A percentile compares a stretch with the other conserved stretches of the same genome.
phyloP scores from a whole-genome alignment of 2,113 vertebrate species.

The Malurus elegans region DNA sequence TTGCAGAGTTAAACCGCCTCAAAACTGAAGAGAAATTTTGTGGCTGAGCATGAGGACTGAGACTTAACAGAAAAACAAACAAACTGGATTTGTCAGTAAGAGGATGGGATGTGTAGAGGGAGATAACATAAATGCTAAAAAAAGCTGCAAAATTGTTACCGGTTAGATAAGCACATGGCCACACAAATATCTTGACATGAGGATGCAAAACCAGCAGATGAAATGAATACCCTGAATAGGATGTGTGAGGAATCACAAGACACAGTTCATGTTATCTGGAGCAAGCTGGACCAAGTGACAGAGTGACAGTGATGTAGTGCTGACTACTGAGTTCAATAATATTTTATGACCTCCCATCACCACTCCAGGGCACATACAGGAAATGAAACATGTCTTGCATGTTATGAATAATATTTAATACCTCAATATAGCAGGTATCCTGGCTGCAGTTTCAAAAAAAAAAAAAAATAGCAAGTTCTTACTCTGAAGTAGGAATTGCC shows the following conservation, averaged over 20 bases:
- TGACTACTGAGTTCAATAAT: background rate
- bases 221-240: background rate
- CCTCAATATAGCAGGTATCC: background rate
- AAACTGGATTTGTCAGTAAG: background rate
- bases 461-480: background rate
- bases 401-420: background rate
- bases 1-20: background rate
- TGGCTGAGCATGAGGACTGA: background rate
- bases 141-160: background rate
- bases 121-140: slow-evolving; percentile 2
- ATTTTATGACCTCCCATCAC: background rate
- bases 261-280: background rate
- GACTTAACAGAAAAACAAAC: background rate
- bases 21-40: background rate
- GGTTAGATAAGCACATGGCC: background rate
- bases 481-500: background rate
- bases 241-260: background rate
- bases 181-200: background rate
- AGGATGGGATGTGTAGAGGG: background rate
- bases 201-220: background rate
- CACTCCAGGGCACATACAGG: background rate
- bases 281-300: background rate
- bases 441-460: background rate
- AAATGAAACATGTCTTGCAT: background rate
- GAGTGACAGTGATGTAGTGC: background rate